These are phyloP conservation scores for Dendrolimus kikuchii DNA, from an alignment of 1,140 invertebrate species.

Conservation along the genomic window DNA sequence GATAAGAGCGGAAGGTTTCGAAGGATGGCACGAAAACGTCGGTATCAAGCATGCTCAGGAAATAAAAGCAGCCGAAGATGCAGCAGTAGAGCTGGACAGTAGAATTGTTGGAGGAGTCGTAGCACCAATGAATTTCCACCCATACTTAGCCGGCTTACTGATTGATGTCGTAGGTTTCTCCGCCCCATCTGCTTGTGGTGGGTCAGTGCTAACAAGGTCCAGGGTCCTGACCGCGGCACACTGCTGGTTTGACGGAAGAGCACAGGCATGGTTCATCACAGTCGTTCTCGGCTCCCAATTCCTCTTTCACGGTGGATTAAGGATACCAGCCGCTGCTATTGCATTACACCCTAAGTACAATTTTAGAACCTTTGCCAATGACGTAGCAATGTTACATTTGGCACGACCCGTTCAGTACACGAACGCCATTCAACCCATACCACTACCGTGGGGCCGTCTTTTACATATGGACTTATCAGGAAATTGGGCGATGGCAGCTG, in stretches of 20 bases:
- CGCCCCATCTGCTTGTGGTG: slow-evolving; percentile 33
- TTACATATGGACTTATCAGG: slow-evolving; percentile 22
- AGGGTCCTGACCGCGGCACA: slow-evolving; percentile 50
- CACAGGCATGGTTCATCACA: slow-evolving; percentile 33
- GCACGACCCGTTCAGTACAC: slow-evolving; percentile 22
- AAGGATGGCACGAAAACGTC: slow-evolving; percentile 32
- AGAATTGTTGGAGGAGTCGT: slow-evolving; percentile 40
- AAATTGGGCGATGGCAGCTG: slow-evolving; percentile 26
- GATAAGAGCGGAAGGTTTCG: slow-evolving; percentile 8
- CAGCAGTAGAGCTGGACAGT: neutral
- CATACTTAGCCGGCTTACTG: slow-evolving; percentile 39
- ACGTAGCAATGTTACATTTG: slow-evolving; percentile 40
- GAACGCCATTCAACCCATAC: slow-evolving; percentile 24
- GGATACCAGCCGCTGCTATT: slow-evolving; percentile 21
- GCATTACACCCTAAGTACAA: slow-evolving; percentile 31
- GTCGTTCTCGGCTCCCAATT: slow-evolving; percentile 38
- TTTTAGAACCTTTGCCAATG: slow-evolving; percentile 34
- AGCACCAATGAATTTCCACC: slow-evolving; percentile 30
- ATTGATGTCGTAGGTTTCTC: slow-evolving; percentile 34
- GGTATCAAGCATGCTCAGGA: slow-evolving; percentile 31
- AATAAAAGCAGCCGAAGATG: slow-evolving; percentile 25
- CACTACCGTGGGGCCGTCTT: slow-evolving; percentile 21
- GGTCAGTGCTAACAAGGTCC: slow-evolving; percentile 27
- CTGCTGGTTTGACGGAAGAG: slow-evolving; percentile 42
- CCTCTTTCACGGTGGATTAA: slow-evolving; percentile 37